A percentile compares a stretch with the other conserved stretches of the same genome.
Conservation (phyloP, 2,888 invertebrate genomes). For the Tipula helvola region DNA sequence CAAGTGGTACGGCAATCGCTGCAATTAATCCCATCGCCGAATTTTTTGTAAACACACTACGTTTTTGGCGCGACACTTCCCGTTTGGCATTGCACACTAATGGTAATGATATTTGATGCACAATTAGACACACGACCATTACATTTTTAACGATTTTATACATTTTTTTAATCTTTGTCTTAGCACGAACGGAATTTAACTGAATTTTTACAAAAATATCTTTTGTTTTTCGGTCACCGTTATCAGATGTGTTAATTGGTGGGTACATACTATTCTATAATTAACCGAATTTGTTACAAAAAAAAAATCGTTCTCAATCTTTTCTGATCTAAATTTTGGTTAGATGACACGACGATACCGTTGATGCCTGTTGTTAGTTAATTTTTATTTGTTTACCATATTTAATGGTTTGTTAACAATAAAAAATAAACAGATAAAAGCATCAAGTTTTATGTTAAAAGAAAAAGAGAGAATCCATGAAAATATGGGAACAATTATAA, state of each 20-base stretch:
- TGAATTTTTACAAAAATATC: not conserved
- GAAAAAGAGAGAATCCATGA: too few species aligned
- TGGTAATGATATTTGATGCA: not conserved
- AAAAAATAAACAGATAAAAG: too few species aligned
- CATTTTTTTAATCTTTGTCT: not conserved
- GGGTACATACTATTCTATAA: not conserved
- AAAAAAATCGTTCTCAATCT: not conserved
- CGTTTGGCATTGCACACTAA: not conserved
- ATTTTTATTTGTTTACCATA: too few species aligned
- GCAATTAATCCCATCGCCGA: slow-evolving; percentile 37
- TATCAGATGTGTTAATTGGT: not conserved
- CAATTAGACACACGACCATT: not conserved
- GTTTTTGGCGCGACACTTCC: not conserved
- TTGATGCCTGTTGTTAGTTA: too few species aligned
- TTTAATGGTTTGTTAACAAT: too few species aligned
- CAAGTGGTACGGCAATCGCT: slow-evolving; percentile 57
- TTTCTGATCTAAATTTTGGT: not conserved
- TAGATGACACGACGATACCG: not conserved
- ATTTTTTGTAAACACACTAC: not conserved
- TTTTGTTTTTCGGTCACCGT: not conserved
- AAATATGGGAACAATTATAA: too few species aligned
- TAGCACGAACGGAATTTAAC: not conserved
- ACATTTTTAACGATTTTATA: not conserved
- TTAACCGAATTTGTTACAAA: not conserved
- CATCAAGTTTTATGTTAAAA: too few species aligned